Conservation (phyloP, 2,113 vertebrate species). For the Tinamus guttatus region DNA sequence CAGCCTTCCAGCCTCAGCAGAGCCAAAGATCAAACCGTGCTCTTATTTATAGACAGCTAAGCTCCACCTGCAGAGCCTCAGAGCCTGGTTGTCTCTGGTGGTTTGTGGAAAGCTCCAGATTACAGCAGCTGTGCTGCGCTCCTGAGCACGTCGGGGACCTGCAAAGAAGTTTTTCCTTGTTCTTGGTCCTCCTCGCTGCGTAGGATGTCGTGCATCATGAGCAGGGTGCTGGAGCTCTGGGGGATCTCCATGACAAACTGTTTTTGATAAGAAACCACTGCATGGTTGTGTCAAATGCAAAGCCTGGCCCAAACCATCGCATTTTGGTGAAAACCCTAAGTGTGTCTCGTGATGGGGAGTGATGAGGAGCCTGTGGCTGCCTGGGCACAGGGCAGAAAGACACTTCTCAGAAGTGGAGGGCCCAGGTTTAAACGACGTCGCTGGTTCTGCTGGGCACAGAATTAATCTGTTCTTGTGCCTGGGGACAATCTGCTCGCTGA, state of each 20-base stretch:
- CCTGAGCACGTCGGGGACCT: background rate
- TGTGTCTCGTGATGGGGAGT: background rate
- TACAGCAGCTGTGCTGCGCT: background rate
- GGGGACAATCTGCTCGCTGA: background rate
- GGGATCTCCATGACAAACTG: fast-evolving
- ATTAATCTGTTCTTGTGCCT: background rate
- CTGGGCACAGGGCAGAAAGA: background rate
- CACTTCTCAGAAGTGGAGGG: background rate
- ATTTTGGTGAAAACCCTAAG: background rate
- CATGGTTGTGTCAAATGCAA: background rate
- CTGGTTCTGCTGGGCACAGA: background rate
- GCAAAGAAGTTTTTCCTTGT: background rate
- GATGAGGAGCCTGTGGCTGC: background rate
- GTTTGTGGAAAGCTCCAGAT: background rate
- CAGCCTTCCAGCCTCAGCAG: constrained; percentile 37
- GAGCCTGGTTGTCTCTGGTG: background rate
- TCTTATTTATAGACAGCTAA: constrained; percentile 61
- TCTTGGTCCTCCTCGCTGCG: background rate
- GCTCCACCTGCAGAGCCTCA: constrained; percentile 54
- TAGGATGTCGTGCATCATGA: fast-evolving
- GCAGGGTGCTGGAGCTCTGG: fast-evolving
- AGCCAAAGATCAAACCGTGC: constrained; percentile 53
- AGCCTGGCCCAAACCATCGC: background rate
- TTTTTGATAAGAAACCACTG: too few relatives aligned
- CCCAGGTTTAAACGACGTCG: too few relatives aligned